Evolutionary conservation across 2,888 invertebrate species (phyloP), one percentile per base, ranked within the genome.

Genomic region (Ormyrus labotus): DNA sequence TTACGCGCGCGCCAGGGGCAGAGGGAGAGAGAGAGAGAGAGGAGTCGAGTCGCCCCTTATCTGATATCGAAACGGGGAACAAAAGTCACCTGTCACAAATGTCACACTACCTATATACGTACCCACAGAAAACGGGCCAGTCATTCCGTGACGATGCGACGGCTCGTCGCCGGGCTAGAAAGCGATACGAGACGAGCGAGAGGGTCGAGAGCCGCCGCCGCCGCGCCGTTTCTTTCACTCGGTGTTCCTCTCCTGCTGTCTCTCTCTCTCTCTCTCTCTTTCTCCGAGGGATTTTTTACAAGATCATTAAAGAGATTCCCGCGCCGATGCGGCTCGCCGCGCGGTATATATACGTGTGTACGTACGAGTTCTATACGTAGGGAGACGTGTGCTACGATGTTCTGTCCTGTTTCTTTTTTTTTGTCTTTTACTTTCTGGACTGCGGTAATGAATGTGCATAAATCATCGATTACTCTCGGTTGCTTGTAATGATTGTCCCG

Each of bases 21-120:
- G 63, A 69, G 70, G 34, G 19, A 34, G 34, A 50, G 34, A 60
- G 60, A 48, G 10, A 73, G 8, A 60, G 53, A 5, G 6, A 13
- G 45, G 45, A 51, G 57, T 6, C 11, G 75, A 13, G 19, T 6
- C 60, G 45, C 11, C 13, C 13, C 67, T 81, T 78, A 78, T 81
- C 78, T 75, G 71, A 78, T 78, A 78, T 78, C 61, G 74, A 45
- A 34, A 50, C 10, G 51, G 57, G 77, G 70, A 78, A 76, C 81
- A 79, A 81, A 78, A 81, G 75, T 81, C 81, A 81, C 81, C 81
- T 81, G 81, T 81, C 81, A 81, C 75, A 75, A 78, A 70, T 78
- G 71, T 81, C 81, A 79, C 78, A 72, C 71, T 73, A 69, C 73
- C 34, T 67, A 65, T 45, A 58, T 53, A 19, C 19, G 51, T 55